phyloP scores from a whole-genome alignment of 2,888 invertebrate species.

The Nephrotoma flavescens region DNA sequence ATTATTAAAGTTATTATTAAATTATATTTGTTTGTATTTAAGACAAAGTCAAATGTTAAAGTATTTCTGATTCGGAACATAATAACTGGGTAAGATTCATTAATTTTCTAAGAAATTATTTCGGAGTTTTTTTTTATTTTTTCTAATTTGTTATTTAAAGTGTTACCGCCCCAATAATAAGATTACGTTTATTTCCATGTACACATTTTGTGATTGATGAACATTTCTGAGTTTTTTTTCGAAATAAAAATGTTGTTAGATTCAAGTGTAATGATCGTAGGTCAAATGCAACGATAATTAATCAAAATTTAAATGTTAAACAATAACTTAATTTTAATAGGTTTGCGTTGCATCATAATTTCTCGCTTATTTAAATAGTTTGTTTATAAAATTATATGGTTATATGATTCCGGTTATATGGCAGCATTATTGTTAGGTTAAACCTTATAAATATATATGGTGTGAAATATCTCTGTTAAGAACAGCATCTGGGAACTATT shows the following conservation, averaged over 20 bases:
- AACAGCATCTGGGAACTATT: background rate
- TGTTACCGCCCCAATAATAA: background rate
- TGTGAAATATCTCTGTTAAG: background rate
- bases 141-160: background rate
- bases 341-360: background rate
- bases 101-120: background rate
- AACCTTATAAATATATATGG: background rate
- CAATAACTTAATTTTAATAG: background rate
- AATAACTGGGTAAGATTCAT: background rate
- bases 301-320: background rate
- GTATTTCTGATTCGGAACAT: background rate
- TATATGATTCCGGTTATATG: background rate
- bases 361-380: background rate
- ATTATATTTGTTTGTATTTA: background rate
- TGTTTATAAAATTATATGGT: background rate
- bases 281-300: background rate
- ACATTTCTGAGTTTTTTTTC: background rate
- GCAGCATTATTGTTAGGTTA: background rate
- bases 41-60: background rate
- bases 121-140: background rate
- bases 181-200: background rate
- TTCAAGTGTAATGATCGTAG: background rate
- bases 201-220: background rate
- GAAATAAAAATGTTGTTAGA: background rate
- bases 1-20: background rate